Evolutionary conservation across 2,797 vertebrate species (phyloP).

Genomic region (Hoplostethus mediterraneus): DNA sequence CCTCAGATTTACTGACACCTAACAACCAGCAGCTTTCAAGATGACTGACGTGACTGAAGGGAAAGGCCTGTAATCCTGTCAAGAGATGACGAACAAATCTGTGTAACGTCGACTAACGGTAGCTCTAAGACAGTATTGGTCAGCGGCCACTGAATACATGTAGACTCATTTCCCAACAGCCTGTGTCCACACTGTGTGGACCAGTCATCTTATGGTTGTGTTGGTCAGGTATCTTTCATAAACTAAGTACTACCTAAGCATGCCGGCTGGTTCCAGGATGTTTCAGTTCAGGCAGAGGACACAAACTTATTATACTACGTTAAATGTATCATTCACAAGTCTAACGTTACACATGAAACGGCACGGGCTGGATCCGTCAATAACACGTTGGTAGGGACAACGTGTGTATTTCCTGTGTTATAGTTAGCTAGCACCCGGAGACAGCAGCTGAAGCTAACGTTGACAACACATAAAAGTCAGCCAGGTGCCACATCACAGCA

Average conservation of each 20-base stretch:
- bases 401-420: not conserved
- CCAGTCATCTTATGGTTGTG: not conserved
- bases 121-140: not conserved
- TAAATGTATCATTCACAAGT: not conserved
- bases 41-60: constrained; percentile 16
- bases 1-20: constrained; percentile 19
- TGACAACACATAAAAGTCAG: constrained; percentile 50
- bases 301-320: not conserved
- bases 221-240: not conserved
- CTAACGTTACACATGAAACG: not conserved
- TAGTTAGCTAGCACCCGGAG: not conserved
- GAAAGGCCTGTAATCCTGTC: constrained; percentile 53
- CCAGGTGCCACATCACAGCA: constrained; percentile 78
- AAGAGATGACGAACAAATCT: constrained; percentile 33
- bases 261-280: not conserved
- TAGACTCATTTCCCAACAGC: not conserved
- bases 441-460: constrained; percentile 15
- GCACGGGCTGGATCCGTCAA: not conserved
- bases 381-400: not conserved
- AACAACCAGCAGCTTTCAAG: constrained; percentile 10
- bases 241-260: not conserved
- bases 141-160: not conserved
- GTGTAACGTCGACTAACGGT: constrained; percentile 4
- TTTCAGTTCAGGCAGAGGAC: not conserved
- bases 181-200: not conserved